phyloP scores from a whole-genome alignment of 2,113 vertebrate species.

The Nanorana parkeri region DNA sequence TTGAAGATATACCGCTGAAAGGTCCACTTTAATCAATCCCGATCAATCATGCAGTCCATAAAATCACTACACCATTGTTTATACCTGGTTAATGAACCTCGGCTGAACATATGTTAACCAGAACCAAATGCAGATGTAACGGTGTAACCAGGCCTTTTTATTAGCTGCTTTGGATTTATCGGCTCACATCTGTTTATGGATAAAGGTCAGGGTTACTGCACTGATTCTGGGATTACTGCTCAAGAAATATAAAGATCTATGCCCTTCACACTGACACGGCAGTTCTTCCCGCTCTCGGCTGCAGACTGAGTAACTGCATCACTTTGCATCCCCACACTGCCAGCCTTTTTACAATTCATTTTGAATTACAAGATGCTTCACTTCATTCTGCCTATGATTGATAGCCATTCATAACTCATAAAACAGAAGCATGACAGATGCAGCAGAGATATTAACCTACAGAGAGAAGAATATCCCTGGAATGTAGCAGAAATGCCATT shows the following conservation, averaged over 20 bases:
- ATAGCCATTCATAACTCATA: slow-evolving; percentile 52
- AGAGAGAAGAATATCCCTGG: slow-evolving; percentile 31
- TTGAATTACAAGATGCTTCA: slow-evolving; percentile 41
- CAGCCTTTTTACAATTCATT: slow-evolving; percentile 52
- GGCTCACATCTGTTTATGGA: not conserved
- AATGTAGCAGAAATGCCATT: slow-evolving; percentile 40
- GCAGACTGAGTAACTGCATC: slow-evolving; percentile 2
- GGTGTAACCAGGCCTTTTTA: not conserved
- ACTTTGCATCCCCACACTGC: slow-evolving; percentile 11
- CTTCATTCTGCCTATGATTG: slow-evolving; percentile 28
- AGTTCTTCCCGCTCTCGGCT: not conserved
- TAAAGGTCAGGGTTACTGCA: not conserved
- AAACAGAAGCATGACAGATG: slow-evolving; percentile 54
- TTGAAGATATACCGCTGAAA: not conserved
- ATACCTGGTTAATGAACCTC: not conserved
- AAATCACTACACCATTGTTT: slow-evolving; percentile 3
- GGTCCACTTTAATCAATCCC: not conserved
- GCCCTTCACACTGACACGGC: not conserved
- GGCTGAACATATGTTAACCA: not conserved
- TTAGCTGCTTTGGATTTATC: not conserved
- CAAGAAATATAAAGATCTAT: slow-evolving; percentile 2
- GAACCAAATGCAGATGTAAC: not conserved
- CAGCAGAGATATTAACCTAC: slow-evolving; percentile 52
- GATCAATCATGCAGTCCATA: not conserved
- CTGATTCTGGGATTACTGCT: slow-evolving; percentile 13